phyloP scores from a whole-genome alignment of 2,797 vertebrate genomes.

The Acropternis orthonyx region DNA sequence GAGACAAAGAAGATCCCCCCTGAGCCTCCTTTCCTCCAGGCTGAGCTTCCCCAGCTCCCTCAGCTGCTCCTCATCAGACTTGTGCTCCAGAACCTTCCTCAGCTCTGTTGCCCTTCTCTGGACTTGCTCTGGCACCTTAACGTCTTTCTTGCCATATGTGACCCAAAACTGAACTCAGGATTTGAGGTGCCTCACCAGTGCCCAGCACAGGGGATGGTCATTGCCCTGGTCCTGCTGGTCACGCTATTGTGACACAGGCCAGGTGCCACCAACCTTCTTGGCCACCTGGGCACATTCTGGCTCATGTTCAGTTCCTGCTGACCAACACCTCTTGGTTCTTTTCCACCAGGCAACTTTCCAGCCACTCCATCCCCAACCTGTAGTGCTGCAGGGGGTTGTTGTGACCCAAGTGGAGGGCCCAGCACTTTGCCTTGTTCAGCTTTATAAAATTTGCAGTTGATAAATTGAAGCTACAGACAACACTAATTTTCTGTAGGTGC shows the following conservation, averaged over 20 bases:
- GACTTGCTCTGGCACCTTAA: accelerated
- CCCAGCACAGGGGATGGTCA: neutral
- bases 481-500: neutral
- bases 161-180: accelerated
- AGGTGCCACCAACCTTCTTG: neutral
- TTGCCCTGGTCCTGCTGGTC: neutral
- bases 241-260: accelerated
- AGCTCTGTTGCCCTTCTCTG: accelerated
- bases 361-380: neutral
- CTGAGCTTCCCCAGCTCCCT: neutral
- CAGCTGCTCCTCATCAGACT: neutral
- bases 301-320: accelerated
- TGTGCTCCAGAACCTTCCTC: neutral
- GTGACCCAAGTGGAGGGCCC: neutral
- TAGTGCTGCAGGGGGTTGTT: neutral
- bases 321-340: neutral
- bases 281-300: neutral
- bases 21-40: neutral
- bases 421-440: neutral
- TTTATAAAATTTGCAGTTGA: neutral
- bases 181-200: accelerated
- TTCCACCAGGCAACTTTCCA: neutral
- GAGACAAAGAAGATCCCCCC: accelerated
- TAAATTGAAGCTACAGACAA: neutral
- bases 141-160: accelerated